Percentiles rank a stretch among this genome's conserved stretches.
phyloP scores from a whole-genome alignment of 2,888 invertebrate species.

The Napeogenes sylphis region DNA sequence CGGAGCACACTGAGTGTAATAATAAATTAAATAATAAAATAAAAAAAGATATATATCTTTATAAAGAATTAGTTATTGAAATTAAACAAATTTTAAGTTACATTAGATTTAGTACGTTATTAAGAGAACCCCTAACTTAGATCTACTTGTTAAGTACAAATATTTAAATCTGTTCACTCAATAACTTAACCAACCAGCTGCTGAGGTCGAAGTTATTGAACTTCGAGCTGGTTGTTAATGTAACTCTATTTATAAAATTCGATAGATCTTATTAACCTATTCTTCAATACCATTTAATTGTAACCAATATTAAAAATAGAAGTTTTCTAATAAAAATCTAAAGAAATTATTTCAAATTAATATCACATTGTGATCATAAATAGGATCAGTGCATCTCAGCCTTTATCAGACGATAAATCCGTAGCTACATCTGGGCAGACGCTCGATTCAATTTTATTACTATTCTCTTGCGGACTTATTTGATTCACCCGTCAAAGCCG shows the following conservation, averaged over 20 bases:
- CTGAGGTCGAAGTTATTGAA: too few species aligned
- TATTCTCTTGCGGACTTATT: conserved; percentile 73
- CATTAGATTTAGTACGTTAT: too few species aligned
- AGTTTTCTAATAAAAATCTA: not conserved
- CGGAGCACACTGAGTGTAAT: conserved; percentile 36
- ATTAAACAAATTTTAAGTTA: too few species aligned
- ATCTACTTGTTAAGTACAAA: too few species aligned
- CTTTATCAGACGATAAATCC: conserved; percentile 66
- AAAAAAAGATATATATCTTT: not conserved
- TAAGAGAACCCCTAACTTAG: too few species aligned
- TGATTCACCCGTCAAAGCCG: conserved; percentile 75
- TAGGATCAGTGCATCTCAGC: conserved; percentile 39
- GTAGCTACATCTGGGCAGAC: conserved; percentile 72
- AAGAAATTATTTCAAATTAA: not conserved
- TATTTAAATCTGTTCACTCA: too few species aligned
- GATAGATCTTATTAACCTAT: too few species aligned
- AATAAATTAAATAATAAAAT: not conserved
- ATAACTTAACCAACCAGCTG: too few species aligned
- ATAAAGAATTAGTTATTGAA: too few species aligned
- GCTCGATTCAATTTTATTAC: conserved; percentile 76
- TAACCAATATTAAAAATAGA: not conserved
- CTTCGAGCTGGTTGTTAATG: too few species aligned
- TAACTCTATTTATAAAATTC: too few species aligned
- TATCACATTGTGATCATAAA: conserved; percentile 4
- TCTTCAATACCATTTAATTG: not conserved